Evolutionary conservation across 1,140 invertebrate species (phyloP), one percentile per base, ranked within the genome.

Genomic region (Solenopsis fugax): DNA sequence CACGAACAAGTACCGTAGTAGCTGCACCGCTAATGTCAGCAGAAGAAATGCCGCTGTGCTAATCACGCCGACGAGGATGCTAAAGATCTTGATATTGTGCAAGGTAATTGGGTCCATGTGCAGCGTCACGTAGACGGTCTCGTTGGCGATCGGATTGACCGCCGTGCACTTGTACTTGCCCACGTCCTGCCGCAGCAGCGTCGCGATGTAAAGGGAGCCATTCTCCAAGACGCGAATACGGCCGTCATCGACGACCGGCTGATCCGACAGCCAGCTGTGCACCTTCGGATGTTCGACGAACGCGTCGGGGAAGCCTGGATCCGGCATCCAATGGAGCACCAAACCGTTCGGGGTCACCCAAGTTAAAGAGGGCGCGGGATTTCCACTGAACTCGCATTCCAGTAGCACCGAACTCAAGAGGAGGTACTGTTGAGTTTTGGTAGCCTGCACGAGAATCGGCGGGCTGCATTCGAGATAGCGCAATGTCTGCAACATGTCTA

Each of bases 91-190:
- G 37, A 98, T 97, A 78, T 97, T 96, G 90, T 97, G 97, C 95
- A 98, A 97, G 67, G 97, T 97, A 91, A 97, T 96, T 4, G 97
- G 97, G 94, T 98, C 97, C 93, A 98, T 97, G 87, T 97, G 97
- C 12, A 98, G 95, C 41, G 97, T 96, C 29, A 98, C 96, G 91
- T 96, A 96, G 10, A 96, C 96, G 7, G 97, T 97, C 4, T 96
- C 94, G 93, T 98, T 98, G 50, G 97, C 97, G 69, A 97, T 96
- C 13, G 97, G 96, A 95, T 98, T 99, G 81, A 97, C 97, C 18
- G 98, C 98, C 91, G 97, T 97, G 93, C 98, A 99, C 56, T 97
- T 96, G 95, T 99, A 99, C 56, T 97, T 95, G n/a, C 98, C 98
- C 88, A 97, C 97, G 94, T 99, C 98, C 82, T 96, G 96, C 81